phyloP scores from a whole-genome alignment of 1,140 invertebrate genomes.

The Drosophila yakuba region DNA sequence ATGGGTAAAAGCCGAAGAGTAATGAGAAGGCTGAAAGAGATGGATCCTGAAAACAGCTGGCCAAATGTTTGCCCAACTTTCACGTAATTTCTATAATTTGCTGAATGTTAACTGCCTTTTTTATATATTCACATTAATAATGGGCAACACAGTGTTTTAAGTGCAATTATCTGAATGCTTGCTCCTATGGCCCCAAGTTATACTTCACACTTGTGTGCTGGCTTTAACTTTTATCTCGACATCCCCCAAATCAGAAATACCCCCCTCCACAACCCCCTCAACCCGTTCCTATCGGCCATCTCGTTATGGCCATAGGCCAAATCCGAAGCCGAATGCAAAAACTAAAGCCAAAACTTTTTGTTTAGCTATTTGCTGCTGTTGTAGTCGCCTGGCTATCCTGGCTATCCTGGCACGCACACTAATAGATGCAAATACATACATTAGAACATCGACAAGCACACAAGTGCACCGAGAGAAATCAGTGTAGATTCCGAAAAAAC shows the following conservation, averaged over 20 bases:
- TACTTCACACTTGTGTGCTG: constrained; percentile 38
- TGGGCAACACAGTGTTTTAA: not conserved
- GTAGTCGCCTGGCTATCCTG: constrained; percentile 25
- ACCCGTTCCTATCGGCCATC: not conserved
- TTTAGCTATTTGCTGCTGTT: constrained; percentile 54
- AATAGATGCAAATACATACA: constrained; percentile 71
- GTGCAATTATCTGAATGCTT: constrained; percentile 9
- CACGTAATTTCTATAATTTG: too few relatives aligned
- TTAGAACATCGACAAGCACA: constrained; percentile 24
- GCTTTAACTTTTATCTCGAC: constrained; percentile 52
- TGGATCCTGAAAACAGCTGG: too few relatives aligned
- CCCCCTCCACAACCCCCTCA: not conserved
- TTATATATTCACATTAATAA: not conserved
- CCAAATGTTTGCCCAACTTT: too few relatives aligned
- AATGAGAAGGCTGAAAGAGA: not conserved
- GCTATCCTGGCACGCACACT: constrained; percentile 55
- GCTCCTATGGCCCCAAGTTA: constrained; percentile 10
- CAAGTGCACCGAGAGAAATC: constrained; percentile 4
- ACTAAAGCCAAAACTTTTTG: constrained; percentile 67
- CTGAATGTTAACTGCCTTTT: too few relatives aligned
- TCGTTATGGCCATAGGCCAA: constrained; percentile 55
- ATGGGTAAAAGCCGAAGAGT: not conserved
- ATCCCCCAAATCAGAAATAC: not conserved
- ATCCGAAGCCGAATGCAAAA: constrained; percentile 55
- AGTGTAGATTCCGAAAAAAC: too few relatives aligned